Conservation (phyloP, 1,140 invertebrate species). For the Camponotus floridanus region DNA sequence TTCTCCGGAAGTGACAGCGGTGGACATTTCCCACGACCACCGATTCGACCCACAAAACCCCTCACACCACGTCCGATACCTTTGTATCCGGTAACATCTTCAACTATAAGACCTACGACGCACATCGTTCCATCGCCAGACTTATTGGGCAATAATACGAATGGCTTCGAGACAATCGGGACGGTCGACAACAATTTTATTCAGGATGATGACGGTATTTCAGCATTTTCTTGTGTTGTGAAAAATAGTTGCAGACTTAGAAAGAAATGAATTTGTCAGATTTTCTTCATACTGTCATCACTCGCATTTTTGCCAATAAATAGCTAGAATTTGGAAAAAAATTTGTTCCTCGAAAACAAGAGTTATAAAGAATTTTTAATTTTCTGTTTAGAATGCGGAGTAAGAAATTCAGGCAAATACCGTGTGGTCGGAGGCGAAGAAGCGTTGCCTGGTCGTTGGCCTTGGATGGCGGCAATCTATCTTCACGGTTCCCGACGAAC, state of each 20-base stretch:
- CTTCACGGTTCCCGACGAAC: conserved; percentile 93
- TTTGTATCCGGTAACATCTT: conserved; percentile 76
- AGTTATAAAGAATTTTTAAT: not conserved
- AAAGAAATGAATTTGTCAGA: not conserved
- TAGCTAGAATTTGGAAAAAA: not conserved
- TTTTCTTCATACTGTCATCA: not conserved
- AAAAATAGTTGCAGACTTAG: not conserved
- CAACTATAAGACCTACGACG: conserved; percentile 62
- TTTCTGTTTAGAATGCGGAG: conserved; percentile 90
- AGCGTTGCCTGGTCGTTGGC: conserved; percentile 93
- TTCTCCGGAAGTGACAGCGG: conserved; percentile 42
- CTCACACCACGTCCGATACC: conserved; percentile 83
- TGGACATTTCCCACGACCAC: conserved; percentile 71
- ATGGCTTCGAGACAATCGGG: conserved; percentile 72
- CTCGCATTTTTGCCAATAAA: not conserved
- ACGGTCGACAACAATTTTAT: conserved; percentile 83
- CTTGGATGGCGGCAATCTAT: conserved; percentile 98
- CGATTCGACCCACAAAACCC: conserved; percentile 77
- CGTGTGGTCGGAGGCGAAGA: conserved; percentile 96
- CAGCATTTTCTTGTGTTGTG: conserved; percentile 38
- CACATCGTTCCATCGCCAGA: conserved; percentile 60
- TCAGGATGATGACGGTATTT: conserved; percentile 82
- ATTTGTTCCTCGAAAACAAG: too few relatives aligned
- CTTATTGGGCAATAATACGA: conserved; percentile 71
- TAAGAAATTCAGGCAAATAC: conserved; percentile 92